A percentile compares a stretch with the other conserved stretches of the same genome.
These are phyloP conservation scores for Porites cylindrica DNA, from an alignment of 92 coral and sea anemone species.

Conservation along the genomic window DNA sequence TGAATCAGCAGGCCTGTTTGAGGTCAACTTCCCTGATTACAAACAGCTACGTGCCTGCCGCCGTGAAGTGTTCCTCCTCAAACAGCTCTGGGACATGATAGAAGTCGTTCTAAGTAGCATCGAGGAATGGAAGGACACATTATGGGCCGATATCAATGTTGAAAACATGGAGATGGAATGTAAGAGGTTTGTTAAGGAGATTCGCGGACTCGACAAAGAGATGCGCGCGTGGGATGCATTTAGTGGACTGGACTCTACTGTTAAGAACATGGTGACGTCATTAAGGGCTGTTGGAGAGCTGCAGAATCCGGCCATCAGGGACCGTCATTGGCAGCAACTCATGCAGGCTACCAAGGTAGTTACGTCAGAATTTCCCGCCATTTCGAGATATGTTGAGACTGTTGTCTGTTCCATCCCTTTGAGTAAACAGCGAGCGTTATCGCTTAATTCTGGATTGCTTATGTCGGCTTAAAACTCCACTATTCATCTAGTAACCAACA, in stretches of 20 bases:
- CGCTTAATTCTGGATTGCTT: not conserved
- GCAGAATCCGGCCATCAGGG: constrained; percentile 99
- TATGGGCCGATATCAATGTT: constrained; percentile 97
- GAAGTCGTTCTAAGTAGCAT: constrained; percentile 91
- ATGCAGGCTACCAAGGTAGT: constrained; percentile 99
- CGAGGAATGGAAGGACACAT: constrained; percentile 97
- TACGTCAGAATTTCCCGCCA: not conserved
- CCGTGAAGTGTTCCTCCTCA: constrained; percentile 90
- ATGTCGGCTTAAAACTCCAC: too few relatives aligned
- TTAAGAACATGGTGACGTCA: constrained; percentile 99
- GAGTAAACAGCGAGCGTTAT: not conserved
- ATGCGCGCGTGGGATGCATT: constrained; percentile 99
- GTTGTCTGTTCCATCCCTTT: not conserved
- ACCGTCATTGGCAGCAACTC: constrained; percentile 99
- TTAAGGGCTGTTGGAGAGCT: constrained; percentile 98
- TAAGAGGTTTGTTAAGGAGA: constrained; percentile 97
- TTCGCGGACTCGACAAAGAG: constrained; percentile 93
- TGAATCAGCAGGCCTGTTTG: constrained; percentile 98
- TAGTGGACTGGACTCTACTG: constrained; percentile 96
- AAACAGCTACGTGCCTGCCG: constrained; percentile 99
- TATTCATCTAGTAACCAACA: too few relatives aligned
- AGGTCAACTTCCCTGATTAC: constrained; percentile 99
- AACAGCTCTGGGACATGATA: constrained; percentile 98
- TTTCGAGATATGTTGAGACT: not conserved
- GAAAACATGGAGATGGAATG: constrained; percentile 99